A percentile compares a stretch with the other conserved stretches of the same genome.
Conservation (phyloP, 2,888 invertebrate species). For the Bembecia ichneumoniformis region DNA sequence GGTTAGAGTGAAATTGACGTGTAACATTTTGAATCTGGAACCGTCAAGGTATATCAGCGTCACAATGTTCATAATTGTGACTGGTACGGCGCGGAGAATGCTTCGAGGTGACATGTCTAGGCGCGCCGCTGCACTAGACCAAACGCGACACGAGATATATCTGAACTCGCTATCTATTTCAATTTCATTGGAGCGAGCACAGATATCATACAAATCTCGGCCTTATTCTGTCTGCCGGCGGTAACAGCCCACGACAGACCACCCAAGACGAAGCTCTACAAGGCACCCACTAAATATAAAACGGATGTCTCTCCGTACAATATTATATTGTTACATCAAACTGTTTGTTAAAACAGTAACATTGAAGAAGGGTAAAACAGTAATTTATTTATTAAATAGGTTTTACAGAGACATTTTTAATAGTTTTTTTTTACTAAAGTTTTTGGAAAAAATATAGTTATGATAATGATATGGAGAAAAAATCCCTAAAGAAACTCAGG, state of each 20-base stretch:
- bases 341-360: conserved; percentile 30
- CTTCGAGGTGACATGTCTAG: conserved; percentile 41
- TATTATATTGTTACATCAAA: conserved; percentile 33
- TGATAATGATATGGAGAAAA: too few relatives aligned
- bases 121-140: conserved; percentile 57
- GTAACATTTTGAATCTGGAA: neutral
- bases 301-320: conserved; percentile 51
- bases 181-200: conserved; percentile 54
- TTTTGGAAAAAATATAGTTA: too few relatives aligned
- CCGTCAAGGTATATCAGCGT: neutral
- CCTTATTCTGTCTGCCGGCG: conserved; percentile 49
- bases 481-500: too few relatives aligned
- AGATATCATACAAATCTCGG: conserved; percentile 61
- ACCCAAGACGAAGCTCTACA: conserved; percentile 51
- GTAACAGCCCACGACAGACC: conserved; percentile 45
- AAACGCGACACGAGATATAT: conserved; percentile 59
- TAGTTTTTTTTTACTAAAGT: neutral
- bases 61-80: neutral
- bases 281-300: conserved; percentile 49
- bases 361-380: conserved; percentile 31
- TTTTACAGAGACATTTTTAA: too few relatives aligned
- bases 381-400: too few relatives aligned
- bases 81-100: neutral
- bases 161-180: conserved; percentile 56
- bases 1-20: neutral